Percentiles rank a stretch among this genome's conserved stretches.
These are phyloP conservation scores for Drosophila birchii DNA, from an alignment of 2,888 invertebrate genomes.

Conservation along the genomic window DNA sequence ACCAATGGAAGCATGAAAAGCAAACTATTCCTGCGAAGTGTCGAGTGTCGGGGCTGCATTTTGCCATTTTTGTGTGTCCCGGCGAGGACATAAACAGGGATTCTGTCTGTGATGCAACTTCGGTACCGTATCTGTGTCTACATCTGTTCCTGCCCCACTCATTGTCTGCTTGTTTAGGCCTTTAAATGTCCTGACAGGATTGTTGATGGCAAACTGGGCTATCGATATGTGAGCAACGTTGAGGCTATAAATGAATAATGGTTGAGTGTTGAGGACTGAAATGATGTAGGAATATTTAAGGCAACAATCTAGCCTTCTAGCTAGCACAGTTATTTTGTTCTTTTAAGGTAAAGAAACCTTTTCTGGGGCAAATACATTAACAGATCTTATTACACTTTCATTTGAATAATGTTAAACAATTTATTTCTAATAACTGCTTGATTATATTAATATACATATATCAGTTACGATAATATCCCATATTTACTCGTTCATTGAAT, in stretches of 20 bases:
- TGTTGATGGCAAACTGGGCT: constrained; percentile 23
- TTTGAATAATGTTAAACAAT: background rate
- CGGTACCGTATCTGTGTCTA: constrained; percentile 32
- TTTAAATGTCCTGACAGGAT: constrained; percentile 38
- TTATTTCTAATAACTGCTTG: background rate
- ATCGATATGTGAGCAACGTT: constrained; percentile 22
- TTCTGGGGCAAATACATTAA: background rate
- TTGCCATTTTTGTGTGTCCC: constrained; percentile 41
- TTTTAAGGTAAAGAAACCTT: background rate
- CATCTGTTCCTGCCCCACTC: constrained; percentile 14
- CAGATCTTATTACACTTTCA: background rate
- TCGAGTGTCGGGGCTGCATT: constrained; percentile 36
- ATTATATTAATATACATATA: no score
- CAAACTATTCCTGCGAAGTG: constrained; percentile 35
- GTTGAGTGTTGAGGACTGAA: constrained; percentile 1
- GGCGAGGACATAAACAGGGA: constrained; percentile 48
- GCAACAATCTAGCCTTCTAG: no score
- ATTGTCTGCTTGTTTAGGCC: constrained; percentile 47
- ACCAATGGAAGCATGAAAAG: constrained; percentile 25
- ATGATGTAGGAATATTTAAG: constrained; percentile 5
- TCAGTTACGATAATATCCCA: background rate
- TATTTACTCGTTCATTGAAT: background rate
- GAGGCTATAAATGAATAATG: constrained; percentile 27
- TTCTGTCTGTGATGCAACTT: constrained; percentile 35
- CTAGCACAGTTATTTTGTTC: background rate